Evolutionary conservation across 2,113 vertebrate species (phyloP), one percentile per base, ranked within the genome.

Genomic region (Kryptolebias marmoratus): DNA sequence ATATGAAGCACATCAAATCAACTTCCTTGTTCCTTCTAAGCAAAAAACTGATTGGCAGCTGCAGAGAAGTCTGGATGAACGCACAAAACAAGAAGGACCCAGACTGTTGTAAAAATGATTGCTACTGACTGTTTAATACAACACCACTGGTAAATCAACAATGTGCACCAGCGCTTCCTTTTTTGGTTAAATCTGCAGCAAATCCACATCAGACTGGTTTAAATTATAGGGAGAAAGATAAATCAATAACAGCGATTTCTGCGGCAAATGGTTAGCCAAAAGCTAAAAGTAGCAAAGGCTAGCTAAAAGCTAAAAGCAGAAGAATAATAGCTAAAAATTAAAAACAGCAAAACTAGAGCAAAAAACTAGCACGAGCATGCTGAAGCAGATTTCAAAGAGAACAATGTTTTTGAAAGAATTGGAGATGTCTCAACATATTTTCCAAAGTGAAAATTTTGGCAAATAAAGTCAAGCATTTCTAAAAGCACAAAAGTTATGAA

Each of bases 21-120:
- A 68, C 79, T 83, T 89, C 86, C 81, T 83, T 77, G 65, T 83
- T 87, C 84, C 82, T 82, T 86, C 79, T 75, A 82, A 73, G 80
- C 82, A 82, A 82, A 77, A 75, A 61, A 72, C 75, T 81, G 84
- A 82, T 85, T 58, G 61, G 68, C 71, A 61, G 62, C 76, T 52
- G 68, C 75, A 62, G 73, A 57, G 32, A 71, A 76, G 68, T 88
- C 65, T 69, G 65, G 87, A 78, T 32, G 4, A 77, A 64, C 0
- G 6, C 30, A 27, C 45, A 45, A 57, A 74, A 39, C 28, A 1
- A 27, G 74, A 80, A 75, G 52, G 48, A 86, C 30, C 53, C 28
- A 60, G 56, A 31, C 54, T 73, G 13, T 66, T 36, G 47, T 64
- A 63, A 74, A 77, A 68, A 14, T 22, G 81, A 80, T 79, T 2